phyloP scores from a whole-genome alignment of 2,113 vertebrate genomes.

The Pseudolaguvia tuberculata region DNA sequence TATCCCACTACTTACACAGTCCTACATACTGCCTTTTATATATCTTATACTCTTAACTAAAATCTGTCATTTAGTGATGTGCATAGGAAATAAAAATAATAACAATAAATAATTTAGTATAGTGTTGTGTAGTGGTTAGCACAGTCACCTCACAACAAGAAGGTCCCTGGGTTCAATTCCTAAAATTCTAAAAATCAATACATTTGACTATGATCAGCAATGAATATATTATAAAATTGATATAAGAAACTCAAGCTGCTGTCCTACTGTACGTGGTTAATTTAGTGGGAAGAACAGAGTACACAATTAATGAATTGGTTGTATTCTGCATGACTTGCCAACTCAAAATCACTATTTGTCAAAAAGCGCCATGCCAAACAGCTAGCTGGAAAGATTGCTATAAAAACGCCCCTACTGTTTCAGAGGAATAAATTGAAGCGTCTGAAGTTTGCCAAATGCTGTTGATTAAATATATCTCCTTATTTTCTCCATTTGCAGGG shows the following conservation, averaged over 20 bases:
- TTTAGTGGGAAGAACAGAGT: slow-evolving; percentile 3
- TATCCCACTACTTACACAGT: background rate
- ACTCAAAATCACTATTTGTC: slow-evolving; percentile 9
- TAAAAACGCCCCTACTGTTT: slow-evolving; percentile 25
- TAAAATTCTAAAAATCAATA: too few relatives aligned
- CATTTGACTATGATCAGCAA: too few relatives aligned
- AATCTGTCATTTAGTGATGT: background rate
- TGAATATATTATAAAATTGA: too few relatives aligned
- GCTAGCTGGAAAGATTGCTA: slow-evolving; percentile 16
- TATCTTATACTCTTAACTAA: background rate
- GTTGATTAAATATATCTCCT: background rate
- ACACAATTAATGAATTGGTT: slow-evolving; percentile 4
- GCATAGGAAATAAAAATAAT: background rate
- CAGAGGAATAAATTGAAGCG: slow-evolving; percentile 26
- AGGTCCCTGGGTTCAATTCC: too few relatives aligned
- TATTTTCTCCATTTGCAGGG: background rate
- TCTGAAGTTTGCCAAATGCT: slow-evolving; percentile 21
- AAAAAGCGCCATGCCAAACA: slow-evolving; percentile 9
- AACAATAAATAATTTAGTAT: background rate
- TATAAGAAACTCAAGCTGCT: background rate
- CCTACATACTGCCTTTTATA: background rate
- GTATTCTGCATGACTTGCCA: slow-evolving; percentile 10
- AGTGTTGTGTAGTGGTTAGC: too few relatives aligned
- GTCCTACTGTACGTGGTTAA: background rate
- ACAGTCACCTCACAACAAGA: too few relatives aligned